A percentile compares a stretch with the other conserved stretches of the same genome.
These are phyloP conservation scores for Tuberolachnus salignus DNA, from an alignment of 2,888 invertebrate species.

Conservation along the genomic window DNA sequence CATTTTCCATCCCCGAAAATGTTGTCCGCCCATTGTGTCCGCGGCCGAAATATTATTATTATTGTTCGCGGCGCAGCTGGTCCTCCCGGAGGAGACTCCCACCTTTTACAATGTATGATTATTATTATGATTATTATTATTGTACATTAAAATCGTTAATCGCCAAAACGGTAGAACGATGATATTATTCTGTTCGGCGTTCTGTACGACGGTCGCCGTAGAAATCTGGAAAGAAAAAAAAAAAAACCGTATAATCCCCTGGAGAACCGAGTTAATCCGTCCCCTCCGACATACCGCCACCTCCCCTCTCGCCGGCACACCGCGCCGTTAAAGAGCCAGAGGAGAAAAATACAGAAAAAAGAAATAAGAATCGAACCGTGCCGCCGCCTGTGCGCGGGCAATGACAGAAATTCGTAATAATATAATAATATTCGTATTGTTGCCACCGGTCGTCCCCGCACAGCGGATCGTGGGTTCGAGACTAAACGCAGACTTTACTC, in stretches of 20 bases:
- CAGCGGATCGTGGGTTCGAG: constrained; percentile 26
- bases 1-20: constrained; percentile 51
- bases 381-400: not conserved
- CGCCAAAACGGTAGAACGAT: constrained; percentile 40
- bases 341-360: not conserved
- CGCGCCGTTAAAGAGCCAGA: constrained; percentile 15
- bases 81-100: constrained; percentile 30
- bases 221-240: constrained; percentile 50
- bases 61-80: constrained; percentile 49
- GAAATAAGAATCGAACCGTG: constrained; percentile 17
- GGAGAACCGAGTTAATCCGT: constrained; percentile 50
- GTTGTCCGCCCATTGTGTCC: constrained; percentile 38
- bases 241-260: constrained; percentile 37
- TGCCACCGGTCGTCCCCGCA: too few relatives aligned
- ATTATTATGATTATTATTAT: too few relatives aligned
- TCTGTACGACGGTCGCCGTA: constrained; percentile 25
- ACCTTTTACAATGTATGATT: constrained; percentile 36
- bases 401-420: constrained; percentile 48
- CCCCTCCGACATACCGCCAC: too few relatives aligned
- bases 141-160: constrained; percentile 54
- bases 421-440: too few relatives aligned
- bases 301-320: too few relatives aligned
- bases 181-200: not conserved
- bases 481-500: constrained; percentile 23
- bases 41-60: constrained; percentile 17